Base-by-base conservation (phyloP, 2,113 vertebrate genomes). In the Gulo gulo region DNA sequence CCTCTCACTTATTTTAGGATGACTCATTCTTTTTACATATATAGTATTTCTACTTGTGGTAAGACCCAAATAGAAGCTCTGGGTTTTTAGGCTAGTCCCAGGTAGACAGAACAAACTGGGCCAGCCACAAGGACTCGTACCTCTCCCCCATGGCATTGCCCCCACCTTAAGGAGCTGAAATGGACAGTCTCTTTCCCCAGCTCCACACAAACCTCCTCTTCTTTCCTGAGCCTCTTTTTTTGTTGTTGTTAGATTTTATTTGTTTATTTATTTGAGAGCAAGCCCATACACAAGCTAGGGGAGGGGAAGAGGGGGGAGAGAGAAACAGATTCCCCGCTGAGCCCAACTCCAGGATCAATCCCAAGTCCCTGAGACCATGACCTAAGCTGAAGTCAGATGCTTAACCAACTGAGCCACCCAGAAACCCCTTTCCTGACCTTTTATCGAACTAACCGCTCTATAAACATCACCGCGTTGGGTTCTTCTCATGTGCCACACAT, bases 121-220 rank as follows among this genome's bases (percentile, higher is more conserved):
- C 3, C 69, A 4, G 29, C 69, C 23, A 10, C 18, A 13, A 11
- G 7, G 15, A 7, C 47, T 14, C 34, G 0, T 6, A 2, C 0
- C 5, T 57, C 6, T 10, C 6, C 26, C n/a, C 26, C 0, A 0
- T 9, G n/a, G 42, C 61, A 7, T 9, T 16, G 61, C 20, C 45
- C 31, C 47, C 20, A 1, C 3, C 57, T 18, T 6, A 26, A 50
- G 50, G 52, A 12, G 3, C 67, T 29, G 6, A 52, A 42, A 16
- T 3, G 36, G 31, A 31, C 26, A 8, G 57, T 15, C 34, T 16
- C 23, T 26, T 45, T 10, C 13, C 20, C 21, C 55, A 36, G 21
- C 63, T 39, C 63, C 29, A 14, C 18, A 24, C 31, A 83, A 42
- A 10, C 47, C 55, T 11, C 6, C 24, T 69, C 67, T 18, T 50